phyloP scores from a whole-genome alignment of 2,113 vertebrate genomes.

The Pungitius pungitius region DNA sequence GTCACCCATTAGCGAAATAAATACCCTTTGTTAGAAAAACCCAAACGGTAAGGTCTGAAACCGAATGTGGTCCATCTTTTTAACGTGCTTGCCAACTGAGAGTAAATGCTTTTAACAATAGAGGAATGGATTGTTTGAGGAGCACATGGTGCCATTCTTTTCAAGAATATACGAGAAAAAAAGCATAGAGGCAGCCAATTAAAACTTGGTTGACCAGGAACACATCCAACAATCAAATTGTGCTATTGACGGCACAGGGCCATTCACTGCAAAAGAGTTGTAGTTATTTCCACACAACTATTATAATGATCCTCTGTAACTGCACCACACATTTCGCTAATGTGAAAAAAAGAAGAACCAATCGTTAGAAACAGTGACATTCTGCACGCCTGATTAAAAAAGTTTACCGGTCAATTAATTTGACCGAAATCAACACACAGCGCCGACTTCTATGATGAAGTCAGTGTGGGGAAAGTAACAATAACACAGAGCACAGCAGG shows the following conservation, averaged over 20 bases:
- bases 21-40: not conserved
- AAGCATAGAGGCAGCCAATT: not conserved
- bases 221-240: constrained; percentile 2
- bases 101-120: not conserved
- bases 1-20: not conserved
- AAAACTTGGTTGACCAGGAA: not conserved
- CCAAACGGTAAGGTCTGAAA: not conserved
- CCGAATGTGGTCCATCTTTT: not conserved
- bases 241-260: not conserved
- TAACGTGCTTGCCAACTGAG: not conserved
- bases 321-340: not conserved
- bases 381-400: not conserved
- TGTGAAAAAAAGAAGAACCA: not conserved
- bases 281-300: not conserved
- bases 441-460: not conserved
- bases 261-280: not conserved
- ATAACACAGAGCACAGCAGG: constrained; percentile 14
- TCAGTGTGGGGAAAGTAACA: not conserved
- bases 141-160: constrained; percentile 1
- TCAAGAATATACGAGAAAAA: not conserved
- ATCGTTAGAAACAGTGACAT: not conserved
- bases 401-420: not conserved
- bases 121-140: not conserved
- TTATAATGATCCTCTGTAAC: not conserved
- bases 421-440: not conserved